Evolutionary conservation across 2,888 invertebrate genomes (phyloP).

Genomic region (Colletes collaris): DNA sequence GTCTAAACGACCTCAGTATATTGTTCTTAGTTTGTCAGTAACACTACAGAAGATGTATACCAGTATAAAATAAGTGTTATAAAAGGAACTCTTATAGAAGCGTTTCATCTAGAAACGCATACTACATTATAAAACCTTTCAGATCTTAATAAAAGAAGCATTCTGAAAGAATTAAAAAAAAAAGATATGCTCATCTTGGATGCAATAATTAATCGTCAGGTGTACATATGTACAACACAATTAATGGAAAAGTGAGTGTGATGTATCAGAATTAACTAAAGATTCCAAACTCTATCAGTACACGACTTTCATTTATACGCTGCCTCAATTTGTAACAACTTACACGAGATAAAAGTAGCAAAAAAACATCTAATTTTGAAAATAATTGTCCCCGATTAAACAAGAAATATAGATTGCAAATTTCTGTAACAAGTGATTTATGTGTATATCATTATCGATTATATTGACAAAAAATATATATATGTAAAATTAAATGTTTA

Average conservation of each 20-base stretch:
- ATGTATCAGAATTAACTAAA: constrained; percentile 25
- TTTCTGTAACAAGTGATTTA: constrained; percentile 60
- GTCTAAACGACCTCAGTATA: constrained; percentile 36
- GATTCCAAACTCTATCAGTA: constrained; percentile 25
- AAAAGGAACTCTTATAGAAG: constrained; percentile 68
- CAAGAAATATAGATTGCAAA: constrained; percentile 55
- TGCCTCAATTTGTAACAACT: constrained; percentile 50
- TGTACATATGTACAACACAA: constrained; percentile 33
- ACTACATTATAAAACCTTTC: constrained; percentile 54
- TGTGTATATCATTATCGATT: constrained; percentile 31
- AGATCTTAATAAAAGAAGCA: constrained; percentile 49
- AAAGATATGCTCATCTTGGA: constrained; percentile 34
- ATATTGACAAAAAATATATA: constrained; percentile 36
- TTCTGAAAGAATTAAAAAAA: constrained; percentile 53
- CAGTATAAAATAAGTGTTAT: constrained; percentile 64
- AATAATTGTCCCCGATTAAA: constrained; percentile 22
- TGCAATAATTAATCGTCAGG: constrained; percentile 37
- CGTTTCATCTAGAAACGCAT: constrained; percentile 57
- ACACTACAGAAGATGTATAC: constrained; percentile 55
- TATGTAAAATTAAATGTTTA: constrained; percentile 55
- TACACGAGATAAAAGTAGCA: constrained; percentile 44
- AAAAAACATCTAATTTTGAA: constrained; percentile 37
- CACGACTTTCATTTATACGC: constrained; percentile 31
- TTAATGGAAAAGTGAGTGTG: constrained; percentile 32
- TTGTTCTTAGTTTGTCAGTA: constrained; percentile 48